Base-by-base conservation (phyloP, 2,888 invertebrate genomes). In the Lordiphosa andalusiaca region DNA sequence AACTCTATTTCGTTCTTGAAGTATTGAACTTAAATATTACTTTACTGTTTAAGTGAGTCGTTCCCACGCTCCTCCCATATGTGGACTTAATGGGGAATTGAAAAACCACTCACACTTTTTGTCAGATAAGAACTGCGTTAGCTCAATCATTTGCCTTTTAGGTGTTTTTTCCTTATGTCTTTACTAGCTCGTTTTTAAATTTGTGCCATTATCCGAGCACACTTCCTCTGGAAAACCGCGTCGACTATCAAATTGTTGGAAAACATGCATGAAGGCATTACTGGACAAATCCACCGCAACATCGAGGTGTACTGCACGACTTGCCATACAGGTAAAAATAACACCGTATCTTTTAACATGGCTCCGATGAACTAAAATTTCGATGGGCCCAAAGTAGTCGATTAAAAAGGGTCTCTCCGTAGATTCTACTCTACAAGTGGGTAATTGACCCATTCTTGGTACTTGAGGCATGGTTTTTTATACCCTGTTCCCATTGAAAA, bases 181-280 rank as follows among this genome's bases (percentile, higher is more conserved):
- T 52, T 44, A n/a, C 12, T 39, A 0, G 44, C 44, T 21, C 33
- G n/a, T 44, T 53, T 35, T 35, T 4, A 35, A 35, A 35, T 35
- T 35, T 35, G 35, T 35, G 9, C 35, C 35, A 35, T 35, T 53
- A 10, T 44, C 42, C 6, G 44, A 53, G 16, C 39, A 44, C n/a
- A 53, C 38, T 21, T 39, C 38, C 25, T 36, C 37, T 3, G 52
- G 52, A 9, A 10, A 16, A 1, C 52, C 52, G 7, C 37, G 37
- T 9, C 52, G 37, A 19, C 52, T n/a, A 9, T 38, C 37, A 38
- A 53, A 53, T 13, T 53, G 38, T 33, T 44, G 52, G 19, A 53
- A 38, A 7, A 44, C 44, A 44, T 44, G 44, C 38, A 53, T 53
- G 19, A 44, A 44, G 19, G 52, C 52, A 30, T 53, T 53, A 46